phyloP scores from a whole-genome alignment of 2,113 vertebrate genomes.

The Melanerpes aurifrons region DNA sequence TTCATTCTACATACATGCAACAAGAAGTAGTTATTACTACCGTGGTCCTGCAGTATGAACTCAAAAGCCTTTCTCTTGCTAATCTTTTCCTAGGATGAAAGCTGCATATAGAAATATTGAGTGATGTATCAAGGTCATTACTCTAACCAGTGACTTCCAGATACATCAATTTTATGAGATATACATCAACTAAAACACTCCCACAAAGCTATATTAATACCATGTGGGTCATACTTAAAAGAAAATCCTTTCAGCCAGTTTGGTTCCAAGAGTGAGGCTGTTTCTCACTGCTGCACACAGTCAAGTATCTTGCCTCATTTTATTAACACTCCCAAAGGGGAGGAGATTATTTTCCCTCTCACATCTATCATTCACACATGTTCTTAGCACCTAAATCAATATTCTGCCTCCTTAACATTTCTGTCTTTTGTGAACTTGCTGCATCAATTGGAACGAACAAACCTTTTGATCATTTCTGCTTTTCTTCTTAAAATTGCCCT shows the following conservation, averaged over 20 bases:
- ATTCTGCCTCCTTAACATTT: constrained; percentile 37
- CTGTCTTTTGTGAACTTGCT: constrained; percentile 3
- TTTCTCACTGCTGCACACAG: not conserved
- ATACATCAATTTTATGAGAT: not conserved
- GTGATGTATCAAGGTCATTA: not conserved
- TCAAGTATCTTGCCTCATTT: not conserved
- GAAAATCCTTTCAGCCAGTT: not conserved
- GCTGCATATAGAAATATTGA: not conserved
- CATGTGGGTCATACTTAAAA: not conserved
- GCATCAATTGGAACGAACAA: constrained; percentile 4
- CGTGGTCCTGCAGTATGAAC: not conserved
- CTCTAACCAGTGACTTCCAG: not conserved
- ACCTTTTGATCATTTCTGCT: not conserved
- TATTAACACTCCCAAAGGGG: not conserved
- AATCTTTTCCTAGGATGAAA: not conserved
- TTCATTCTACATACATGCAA: not conserved
- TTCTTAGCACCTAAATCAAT: constrained; percentile 6
- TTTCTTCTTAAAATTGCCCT: constrained; percentile 17
- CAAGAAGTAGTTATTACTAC: not conserved
- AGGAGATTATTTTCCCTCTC: constrained; percentile 27
- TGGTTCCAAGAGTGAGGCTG: not conserved
- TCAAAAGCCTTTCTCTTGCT: not conserved
- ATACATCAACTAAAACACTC: not conserved
- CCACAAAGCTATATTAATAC: not conserved
- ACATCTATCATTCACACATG: constrained; percentile 8